Evolutionary conservation across 2,113 vertebrate genomes (phyloP), one percentile per base, ranked within the genome.

Genomic region (Gadus macrocephalus): DNA sequence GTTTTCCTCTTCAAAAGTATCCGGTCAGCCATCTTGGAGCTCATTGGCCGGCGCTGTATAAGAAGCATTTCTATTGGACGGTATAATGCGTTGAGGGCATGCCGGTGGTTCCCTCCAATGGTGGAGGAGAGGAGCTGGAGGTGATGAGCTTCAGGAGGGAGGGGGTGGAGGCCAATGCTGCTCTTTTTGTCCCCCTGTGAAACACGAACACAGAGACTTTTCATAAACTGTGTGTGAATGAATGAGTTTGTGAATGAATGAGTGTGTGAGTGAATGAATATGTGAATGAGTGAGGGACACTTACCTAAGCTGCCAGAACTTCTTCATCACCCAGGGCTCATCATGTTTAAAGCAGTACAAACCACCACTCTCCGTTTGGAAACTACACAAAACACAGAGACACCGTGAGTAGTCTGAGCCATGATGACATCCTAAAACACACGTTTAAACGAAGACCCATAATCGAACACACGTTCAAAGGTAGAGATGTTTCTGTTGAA

Each of bases 381-480:
- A 81, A 66, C 88, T 89, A 72, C 42, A 72, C 66, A 53, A 8
- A 1, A 75, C 14, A 74, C 55, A 73, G 42, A 49, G 6, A 49
- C 42, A 0, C 17, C 15, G 31, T 65, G 7, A 19, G 35, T 8
- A 16, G 12, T 49, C 42, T 12, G 20, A 67, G 22, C 15, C 16
- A n/a, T n/a, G 31, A 4, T 35, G 31, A 35, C 31, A 35, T 25
- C 25, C 25, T 25, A 25, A 25, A 2, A 25, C 25, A 25, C 25
- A 25, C 25, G 25, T 25, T 25, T 3, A 25, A 25, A 25, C 1
- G 25, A 25, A 25, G 25, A 25, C 25, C 2, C 25, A 25, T 3
- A 8, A 2, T 3, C 11, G 2, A 11, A 42, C 2, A 42, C 25
- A 42, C 11, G 1, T 42, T 8, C 38, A 42, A 42, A 42, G 20